phyloP scores from a whole-genome alignment of 1,140 invertebrate species.

The Nymphalis io region DNA sequence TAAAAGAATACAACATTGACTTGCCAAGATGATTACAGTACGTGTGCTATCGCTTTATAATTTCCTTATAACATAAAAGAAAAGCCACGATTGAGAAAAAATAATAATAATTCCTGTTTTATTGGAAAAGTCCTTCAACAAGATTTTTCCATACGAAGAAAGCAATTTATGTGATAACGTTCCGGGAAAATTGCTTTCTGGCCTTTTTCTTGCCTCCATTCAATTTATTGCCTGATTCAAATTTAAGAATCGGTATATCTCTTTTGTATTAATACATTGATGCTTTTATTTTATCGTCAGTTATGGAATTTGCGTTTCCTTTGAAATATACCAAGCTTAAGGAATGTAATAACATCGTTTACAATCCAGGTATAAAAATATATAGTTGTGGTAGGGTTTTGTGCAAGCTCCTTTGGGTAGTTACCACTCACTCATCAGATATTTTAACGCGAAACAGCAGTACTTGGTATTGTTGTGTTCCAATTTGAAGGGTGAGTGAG shows the following conservation, averaged over 20 bases:
- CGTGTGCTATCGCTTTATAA: slow-evolving; percentile 15
- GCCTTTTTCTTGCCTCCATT: slow-evolving; percentile 63
- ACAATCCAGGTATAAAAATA: neutral
- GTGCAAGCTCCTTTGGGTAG: no score
- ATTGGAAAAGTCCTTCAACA: slow-evolving; percentile 64
- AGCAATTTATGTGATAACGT: slow-evolving; percentile 74
- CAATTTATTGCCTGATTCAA: slow-evolving; percentile 70
- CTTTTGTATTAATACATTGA: slow-evolving; percentile 18
- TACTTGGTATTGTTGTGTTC: no score
- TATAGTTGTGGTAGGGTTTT: no score
- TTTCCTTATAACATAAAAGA: slow-evolving; percentile 9
- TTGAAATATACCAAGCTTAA: neutral
- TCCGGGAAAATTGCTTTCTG: slow-evolving; percentile 69
- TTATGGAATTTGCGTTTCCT: neutral
- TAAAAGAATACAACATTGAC: neutral
- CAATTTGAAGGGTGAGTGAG: no score
- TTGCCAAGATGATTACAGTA: neutral
- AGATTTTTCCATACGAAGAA: slow-evolving; percentile 69
- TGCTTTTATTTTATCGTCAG: slow-evolving; percentile 3
- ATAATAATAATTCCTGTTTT: slow-evolving; percentile 63
- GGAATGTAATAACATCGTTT: neutral
- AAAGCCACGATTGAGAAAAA: slow-evolving; percentile 28
- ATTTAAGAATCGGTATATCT: slow-evolving; percentile 40
- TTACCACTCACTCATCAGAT: no score
- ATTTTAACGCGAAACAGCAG: no score